Conservation (phyloP, 2,888 invertebrate species). For the Drosophila borealis region DNA sequence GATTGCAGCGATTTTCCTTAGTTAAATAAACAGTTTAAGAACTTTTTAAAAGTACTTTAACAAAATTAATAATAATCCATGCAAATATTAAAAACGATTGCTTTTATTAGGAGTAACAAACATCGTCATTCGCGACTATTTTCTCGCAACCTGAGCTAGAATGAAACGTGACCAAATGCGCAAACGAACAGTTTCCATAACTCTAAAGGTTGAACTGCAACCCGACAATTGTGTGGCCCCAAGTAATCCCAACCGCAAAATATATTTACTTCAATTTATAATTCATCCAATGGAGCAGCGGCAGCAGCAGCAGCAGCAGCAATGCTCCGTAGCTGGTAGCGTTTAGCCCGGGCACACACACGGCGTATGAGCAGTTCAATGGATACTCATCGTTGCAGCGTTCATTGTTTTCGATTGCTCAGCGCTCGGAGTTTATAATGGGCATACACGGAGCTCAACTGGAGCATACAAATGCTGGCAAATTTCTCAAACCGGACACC, state of each 20-base stretch:
- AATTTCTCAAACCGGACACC: constrained; percentile 43
- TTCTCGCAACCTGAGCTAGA: constrained; percentile 3
- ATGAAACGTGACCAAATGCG: constrained; percentile 53
- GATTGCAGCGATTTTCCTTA: not conserved
- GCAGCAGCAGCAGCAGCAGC: not conserved
- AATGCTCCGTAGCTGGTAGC: constrained; percentile 6
- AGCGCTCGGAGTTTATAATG: constrained; percentile 44
- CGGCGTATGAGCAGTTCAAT: constrained; percentile 42
- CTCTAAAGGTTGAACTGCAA: constrained; percentile 14
- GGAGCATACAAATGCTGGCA: constrained; percentile 57
- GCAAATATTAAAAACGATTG: too few relatives aligned
- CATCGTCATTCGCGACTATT: not conserved
- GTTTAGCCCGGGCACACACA: constrained; percentile 27
- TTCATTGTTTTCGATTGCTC: constrained; percentile 43
- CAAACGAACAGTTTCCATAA: constrained; percentile 46
- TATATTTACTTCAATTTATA: constrained; percentile 64
- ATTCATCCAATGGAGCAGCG: constrained; percentile 42
- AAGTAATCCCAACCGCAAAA: constrained; percentile 54
- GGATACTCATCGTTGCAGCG: constrained; percentile 34
- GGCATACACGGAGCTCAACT: constrained; percentile 42
- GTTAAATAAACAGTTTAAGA: not conserved
- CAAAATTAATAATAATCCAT: too few relatives aligned
- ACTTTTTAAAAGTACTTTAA: too few relatives aligned
- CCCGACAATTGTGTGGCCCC: constrained; percentile 20
- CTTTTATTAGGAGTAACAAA: not conserved